Evolutionary conservation across 2,797 vertebrate genomes (phyloP).

Genomic region (Alca torda): DNA sequence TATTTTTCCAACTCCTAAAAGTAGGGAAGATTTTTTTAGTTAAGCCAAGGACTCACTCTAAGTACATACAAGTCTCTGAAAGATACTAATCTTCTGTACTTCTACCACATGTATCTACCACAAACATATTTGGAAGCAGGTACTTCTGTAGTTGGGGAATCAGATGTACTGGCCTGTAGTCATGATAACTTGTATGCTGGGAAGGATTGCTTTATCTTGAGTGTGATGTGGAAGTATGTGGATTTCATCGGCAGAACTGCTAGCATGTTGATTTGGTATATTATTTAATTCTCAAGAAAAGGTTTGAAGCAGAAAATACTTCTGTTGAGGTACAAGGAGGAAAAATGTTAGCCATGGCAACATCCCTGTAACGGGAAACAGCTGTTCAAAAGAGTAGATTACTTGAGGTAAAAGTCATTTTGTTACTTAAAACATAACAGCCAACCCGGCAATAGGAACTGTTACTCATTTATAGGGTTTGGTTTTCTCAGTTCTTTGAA

Average conservation of each 20-base stretch:
- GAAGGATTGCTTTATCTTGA: background rate
- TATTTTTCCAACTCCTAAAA: background rate
- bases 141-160: background rate
- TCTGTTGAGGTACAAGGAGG: background rate
- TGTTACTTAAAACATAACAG: conserved; percentile 62
- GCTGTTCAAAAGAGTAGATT: conserved; percentile 28
- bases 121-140: background rate
- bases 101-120: background rate
- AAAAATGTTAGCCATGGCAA: conserved; percentile 56
- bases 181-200: background rate
- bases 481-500: background rate
- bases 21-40: background rate
- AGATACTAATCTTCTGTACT: background rate
- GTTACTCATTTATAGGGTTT: conserved; percentile 28
- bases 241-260: background rate
- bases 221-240: background rate
- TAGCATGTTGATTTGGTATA: background rate
- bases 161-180: background rate
- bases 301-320: conserved; percentile 14
- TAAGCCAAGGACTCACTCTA: background rate
- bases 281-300: background rate
- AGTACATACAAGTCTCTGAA: background rate
- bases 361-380: conserved; percentile 26
- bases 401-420: conserved; percentile 43
- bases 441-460: conserved; percentile 48